A percentile compares a stretch with the other conserved stretches of the same genome.
Evolutionary conservation across 2,888 invertebrate species (phyloP).

Genomic region (Didymodactylos carnosus): DNA sequence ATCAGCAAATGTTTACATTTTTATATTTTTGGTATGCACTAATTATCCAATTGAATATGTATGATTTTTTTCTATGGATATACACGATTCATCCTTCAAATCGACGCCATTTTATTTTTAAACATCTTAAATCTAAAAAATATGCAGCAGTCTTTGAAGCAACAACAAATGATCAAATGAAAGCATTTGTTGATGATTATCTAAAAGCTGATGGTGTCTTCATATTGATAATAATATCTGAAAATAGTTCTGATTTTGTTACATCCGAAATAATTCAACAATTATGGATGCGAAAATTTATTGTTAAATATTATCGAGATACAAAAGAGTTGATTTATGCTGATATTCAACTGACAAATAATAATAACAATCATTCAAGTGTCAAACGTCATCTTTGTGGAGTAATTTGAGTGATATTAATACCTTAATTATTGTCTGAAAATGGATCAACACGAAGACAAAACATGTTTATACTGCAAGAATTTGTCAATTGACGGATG

Average conservation of each 20-base stretch:
- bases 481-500: no score
- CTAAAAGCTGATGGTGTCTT: background rate
- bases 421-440: no score
- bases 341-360: no score
- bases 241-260: background rate
- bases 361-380: no score
- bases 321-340: no score
- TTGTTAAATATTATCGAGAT: background rate
- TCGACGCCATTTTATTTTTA: conserved; percentile 11
- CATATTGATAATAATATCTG: background rate
- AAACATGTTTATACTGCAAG: no score
- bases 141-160: background rate
- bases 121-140: background rate
- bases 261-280: background rate
- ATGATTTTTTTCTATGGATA: conserved; percentile 5
- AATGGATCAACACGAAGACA: no score
- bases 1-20: conserved; percentile 15
- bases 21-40: conserved; percentile 13
- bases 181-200: background rate
- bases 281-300: background rate
- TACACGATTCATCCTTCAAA: conserved; percentile 12
- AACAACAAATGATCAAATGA: background rate
- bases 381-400: no score
- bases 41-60: conserved; percentile 4
- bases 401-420: no score